Evolutionary conservation across 2,113 vertebrate genomes (phyloP), one percentile per base, ranked within the genome.

Genomic region (Shinisaurus crocodilurus): DNA sequence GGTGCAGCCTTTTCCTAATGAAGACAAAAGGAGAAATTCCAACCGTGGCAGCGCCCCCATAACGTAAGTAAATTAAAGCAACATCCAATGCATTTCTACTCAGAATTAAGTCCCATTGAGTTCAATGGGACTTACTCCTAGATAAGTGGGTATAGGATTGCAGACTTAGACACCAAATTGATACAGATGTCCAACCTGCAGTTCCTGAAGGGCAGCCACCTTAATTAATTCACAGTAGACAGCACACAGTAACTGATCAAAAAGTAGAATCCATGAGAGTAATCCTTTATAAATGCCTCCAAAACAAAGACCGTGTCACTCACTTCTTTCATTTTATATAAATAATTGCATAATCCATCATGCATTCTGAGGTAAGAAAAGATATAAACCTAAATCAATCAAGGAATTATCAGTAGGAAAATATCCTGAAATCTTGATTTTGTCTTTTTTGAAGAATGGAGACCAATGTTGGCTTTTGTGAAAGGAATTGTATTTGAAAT

Each of bases 371-470:
- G 48, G 32, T 54, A 2, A 81, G 48, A 54, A 81, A 54, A 57
- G 48, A 34, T 18, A 32, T 70, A 3, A 34, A 70, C 32, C 69
- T 25, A 32, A 70, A 70, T 80, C 27, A 18, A 70, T 12, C 60
- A 65, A 9, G 32, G 20, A 65, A 9, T 91, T 90, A 86, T 45
- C 72, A 89, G 63, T 45, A 83, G 0, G 89, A 10, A 89, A 92
- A 37, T 37, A 6, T 76, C 25, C n/a, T 86, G 10, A 84, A 57
- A 89, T 82, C 18, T 25, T 85, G 43, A 86, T 34, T 89, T 70
- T 37, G 5, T 87, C 82, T 23, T 48, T 60, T 81, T 18, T 85
- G 48, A 92, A 89, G n/a, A 87, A 90, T 79, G 92, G 94, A 6
- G 0, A 74, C 70, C 90, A 91, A 88, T 15, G 0, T 87, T 18